A percentile compares a stretch with the other conserved stretches of the same genome.
Conservation (phyloP, 2,797 vertebrate species). For the Sternarchorhynchus goeldii region DNA sequence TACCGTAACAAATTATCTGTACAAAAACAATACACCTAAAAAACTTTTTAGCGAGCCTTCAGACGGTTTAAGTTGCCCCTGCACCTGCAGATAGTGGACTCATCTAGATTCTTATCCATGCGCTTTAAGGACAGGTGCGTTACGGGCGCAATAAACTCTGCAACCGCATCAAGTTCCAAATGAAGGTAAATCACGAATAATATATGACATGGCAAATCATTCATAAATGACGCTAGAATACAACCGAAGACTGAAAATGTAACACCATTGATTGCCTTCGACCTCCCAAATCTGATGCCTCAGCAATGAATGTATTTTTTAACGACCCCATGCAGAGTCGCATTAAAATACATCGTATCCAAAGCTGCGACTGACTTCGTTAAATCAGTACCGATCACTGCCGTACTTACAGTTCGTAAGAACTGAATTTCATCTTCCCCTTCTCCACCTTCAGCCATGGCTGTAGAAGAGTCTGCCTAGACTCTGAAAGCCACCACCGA, state of each 20-base stretch:
- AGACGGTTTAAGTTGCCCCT: conserved; percentile 44
- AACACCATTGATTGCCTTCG: conserved; percentile 10
- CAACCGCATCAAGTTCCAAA: conserved; percentile 57
- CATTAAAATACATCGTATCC: conserved; percentile 25
- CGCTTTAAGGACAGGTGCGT: conserved; percentile 70
- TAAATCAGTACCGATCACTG: conserved; percentile 17
- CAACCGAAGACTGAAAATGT: neutral
- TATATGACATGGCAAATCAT: neutral
- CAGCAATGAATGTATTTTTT: conserved; percentile 6
- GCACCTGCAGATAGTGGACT: conserved; percentile 64
- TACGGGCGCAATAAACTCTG: conserved; percentile 25
- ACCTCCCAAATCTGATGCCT: conserved; percentile 31
- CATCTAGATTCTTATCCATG: conserved; percentile 58
- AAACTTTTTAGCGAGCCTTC: conserved; percentile 2
- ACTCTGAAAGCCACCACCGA: conserved; percentile 82
- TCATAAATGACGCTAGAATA: neutral
- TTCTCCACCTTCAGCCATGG: conserved; percentile 97
- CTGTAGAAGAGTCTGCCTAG: conserved; percentile 87
- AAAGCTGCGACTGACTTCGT: neutral
- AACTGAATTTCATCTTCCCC: conserved; percentile 99
- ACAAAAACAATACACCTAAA: neutral
- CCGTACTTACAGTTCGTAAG: conserved; percentile 94
- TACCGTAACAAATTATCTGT: no score
- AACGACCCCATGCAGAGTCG: conserved; percentile 18
- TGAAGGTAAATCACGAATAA: conserved; percentile 10